Evolutionary conservation across 2,888 invertebrate species (phyloP).

Genomic region (Cheilosia scutellata): DNA sequence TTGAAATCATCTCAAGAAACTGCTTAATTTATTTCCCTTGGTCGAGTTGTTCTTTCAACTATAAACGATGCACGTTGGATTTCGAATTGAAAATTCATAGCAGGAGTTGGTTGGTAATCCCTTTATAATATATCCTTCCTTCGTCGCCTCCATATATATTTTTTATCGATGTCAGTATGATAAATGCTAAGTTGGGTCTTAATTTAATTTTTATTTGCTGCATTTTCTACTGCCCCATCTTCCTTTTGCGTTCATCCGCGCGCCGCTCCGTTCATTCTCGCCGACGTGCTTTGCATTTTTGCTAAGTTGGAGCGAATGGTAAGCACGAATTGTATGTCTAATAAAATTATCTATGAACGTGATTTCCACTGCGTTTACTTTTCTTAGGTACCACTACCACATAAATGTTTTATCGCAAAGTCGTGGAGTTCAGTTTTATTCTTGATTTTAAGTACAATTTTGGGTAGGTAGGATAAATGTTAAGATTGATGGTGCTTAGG

Average conservation of each 20-base stretch:
- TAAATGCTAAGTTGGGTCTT: conserved; percentile 29
- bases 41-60: not conserved
- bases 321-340: not conserved
- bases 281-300: conserved; percentile 11
- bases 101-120: not conserved
- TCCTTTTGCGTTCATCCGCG: not conserved
- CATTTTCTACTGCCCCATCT: not conserved
- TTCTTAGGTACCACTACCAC: not conserved
- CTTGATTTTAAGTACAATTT: not conserved
- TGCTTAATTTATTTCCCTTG: not conserved
- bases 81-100: not conserved
- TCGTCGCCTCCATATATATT: not conserved
- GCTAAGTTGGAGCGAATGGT: not conserved
- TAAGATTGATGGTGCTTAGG: not conserved
- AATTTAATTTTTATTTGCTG: not conserved
- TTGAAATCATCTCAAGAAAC: too few relatives aligned
- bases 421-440: not conserved
- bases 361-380: not conserved
- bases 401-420: not conserved
- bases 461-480: not conserved
- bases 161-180: conserved; percentile 25
- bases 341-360: conserved; percentile 5
- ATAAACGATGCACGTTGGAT: not conserved
- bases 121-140: not conserved
- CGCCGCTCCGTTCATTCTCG: not conserved